phyloP scores from a whole-genome alignment of 2,113 vertebrate species.

The Oceanites oceanicus region DNA sequence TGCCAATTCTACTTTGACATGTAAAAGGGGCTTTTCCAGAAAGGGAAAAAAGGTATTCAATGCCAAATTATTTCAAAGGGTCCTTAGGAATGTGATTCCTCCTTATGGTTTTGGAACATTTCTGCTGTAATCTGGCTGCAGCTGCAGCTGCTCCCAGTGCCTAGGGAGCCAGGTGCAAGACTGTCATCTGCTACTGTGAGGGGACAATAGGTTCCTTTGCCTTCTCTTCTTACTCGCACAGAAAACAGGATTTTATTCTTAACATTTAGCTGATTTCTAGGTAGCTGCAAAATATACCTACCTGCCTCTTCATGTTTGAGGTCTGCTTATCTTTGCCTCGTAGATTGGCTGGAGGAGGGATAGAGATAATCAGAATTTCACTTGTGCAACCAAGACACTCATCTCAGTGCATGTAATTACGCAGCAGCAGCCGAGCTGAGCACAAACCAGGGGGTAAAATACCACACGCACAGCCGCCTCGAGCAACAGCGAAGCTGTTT shows the following conservation, averaged over 20 bases:
- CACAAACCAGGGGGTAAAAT: neutral
- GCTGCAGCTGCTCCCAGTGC: neutral
- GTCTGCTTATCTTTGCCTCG: neutral
- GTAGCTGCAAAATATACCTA: neutral
- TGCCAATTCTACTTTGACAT: neutral
- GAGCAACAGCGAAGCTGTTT: neutral
- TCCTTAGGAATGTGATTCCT: neutral
- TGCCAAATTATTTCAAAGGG: neutral
- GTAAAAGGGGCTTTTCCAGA: neutral
- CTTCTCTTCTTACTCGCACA: neutral
- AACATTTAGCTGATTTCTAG: neutral
- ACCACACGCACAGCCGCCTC: neutral
- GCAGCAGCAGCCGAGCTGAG: neutral
- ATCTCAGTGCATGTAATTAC: neutral
- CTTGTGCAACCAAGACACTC: neutral
- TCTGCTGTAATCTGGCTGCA: neutral
- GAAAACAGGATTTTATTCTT: neutral
- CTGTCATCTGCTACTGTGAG: neutral
- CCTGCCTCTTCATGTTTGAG: neutral
- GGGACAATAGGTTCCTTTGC: neutral
- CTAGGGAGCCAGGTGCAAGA: neutral
- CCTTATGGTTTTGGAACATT: neutral
- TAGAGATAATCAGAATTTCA: neutral
- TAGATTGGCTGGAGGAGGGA: neutral
- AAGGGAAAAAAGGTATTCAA: neutral